Evolutionary conservation across 2,797 vertebrate species (phyloP), one percentile per base, ranked within the genome.

Genomic region (Psittacula derbiana): DNA sequence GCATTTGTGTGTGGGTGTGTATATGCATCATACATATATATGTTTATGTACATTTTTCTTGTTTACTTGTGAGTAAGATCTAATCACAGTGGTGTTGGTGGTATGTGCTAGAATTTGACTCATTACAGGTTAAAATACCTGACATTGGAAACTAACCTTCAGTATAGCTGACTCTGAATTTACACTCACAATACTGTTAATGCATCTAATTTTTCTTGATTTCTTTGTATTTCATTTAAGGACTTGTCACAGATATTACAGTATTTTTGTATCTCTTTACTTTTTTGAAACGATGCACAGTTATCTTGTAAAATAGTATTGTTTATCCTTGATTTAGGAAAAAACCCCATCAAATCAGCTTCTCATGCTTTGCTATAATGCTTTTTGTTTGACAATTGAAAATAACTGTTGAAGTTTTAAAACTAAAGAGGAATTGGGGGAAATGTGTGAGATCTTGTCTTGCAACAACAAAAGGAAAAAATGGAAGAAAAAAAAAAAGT

Each of bases 401-500:
- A 87, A 55, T 43, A 46, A 15, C 36, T 49, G 33, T 41, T 55
- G 7, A 64, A 65, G 28, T 75, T 85, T 43, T 41, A 36, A 83
- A 82, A 55, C 15, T 28, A 33, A 6, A 57, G 41, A 44, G 19
- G 58, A 81, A 50, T 43, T 16, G 25, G 16, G 4, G 7, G 21
- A 58, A 28, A 49, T 21, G 4, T 61, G 15, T 53, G 28, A 55
- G 28, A 36, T 40, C 28, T 65, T 30, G 8, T 69, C 36, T 60
- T 43, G 41, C 7, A n/a, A 64, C 5, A 53, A 17, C n/a, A 49
- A 36, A 82, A 61, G 9, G 10, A 38, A 24, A 74, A 36, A 46
- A 40, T 55, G 2, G 3, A 11, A 3, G 27, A n/a, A 36, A 36
- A 4, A 1, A 21, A 73, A 53, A 5, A 8, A 30, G 7, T 2